Percentiles rank a stretch among this genome's conserved stretches.
These are phyloP conservation scores for Lemur catta DNA, from an alignment of 2,797 vertebrate species.

Conservation along the genomic window DNA sequence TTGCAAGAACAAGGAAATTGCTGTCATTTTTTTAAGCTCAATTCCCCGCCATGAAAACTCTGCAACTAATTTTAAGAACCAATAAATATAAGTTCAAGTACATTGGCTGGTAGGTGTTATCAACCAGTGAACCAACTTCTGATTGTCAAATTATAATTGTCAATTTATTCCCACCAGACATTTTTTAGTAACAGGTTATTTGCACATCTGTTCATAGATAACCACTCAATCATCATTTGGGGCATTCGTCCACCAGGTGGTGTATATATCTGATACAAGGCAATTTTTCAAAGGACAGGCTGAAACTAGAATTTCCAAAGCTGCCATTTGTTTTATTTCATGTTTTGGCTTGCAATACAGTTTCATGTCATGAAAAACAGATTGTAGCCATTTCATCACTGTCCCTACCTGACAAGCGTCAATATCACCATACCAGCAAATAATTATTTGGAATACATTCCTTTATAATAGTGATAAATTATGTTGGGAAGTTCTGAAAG, in stretches of 20 bases:
- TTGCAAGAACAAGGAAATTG: slow-evolving; percentile 25
- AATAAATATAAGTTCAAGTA: background rate
- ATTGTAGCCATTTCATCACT: slow-evolving; percentile 13
- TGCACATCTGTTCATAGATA: background rate
- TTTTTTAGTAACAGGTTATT: background rate
- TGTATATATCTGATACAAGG: background rate
- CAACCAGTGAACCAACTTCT: background rate
- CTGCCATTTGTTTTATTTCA: slow-evolving; percentile 33
- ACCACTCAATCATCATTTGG: slow-evolving; percentile 36
- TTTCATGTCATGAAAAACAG: slow-evolving; percentile 42
- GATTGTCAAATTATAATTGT: background rate
- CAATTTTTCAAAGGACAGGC: slow-evolving; percentile 39
- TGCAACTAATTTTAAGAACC: background rate
- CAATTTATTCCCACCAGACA: background rate
- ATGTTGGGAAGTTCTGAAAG: background rate
- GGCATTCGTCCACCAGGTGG: background rate
- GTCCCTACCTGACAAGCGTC: background rate
- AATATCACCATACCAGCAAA: slow-evolving; percentile 33
- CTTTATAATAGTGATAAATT: background rate
- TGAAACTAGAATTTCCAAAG: slow-evolving; percentile 27
- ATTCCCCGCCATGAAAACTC: background rate
- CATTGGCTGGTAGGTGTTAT: background rate
- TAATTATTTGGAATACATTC: slow-evolving; percentile 17
- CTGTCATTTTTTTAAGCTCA: slow-evolving; percentile 13
- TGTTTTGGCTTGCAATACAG: background rate